These are phyloP conservation scores for Oreochromis tanganicae DNA, from an alignment of 2,113 vertebrate species.

Conservation along the genomic window DNA sequence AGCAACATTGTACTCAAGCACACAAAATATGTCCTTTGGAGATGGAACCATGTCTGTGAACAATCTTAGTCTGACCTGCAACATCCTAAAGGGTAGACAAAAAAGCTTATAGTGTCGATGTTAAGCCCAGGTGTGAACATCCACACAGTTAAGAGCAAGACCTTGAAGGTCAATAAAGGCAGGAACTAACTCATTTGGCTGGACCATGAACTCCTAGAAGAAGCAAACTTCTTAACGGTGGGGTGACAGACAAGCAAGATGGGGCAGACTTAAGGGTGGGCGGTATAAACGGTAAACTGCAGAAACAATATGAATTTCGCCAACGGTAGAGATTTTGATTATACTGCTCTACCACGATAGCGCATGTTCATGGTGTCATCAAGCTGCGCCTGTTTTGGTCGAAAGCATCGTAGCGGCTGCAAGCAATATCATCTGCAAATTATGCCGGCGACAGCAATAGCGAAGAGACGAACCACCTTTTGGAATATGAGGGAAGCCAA, in stretches of 20 bases:
- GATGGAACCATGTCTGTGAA: neutral
- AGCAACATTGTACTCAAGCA: neutral
- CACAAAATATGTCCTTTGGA: neutral
- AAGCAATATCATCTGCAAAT: too few species aligned
- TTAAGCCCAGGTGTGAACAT: neutral
- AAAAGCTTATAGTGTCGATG: neutral
- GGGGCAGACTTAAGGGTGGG: neutral
- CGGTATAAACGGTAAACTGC: too few species aligned
- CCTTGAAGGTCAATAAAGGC: neutral
- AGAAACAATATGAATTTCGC: too few species aligned
- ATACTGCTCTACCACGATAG: too few species aligned
- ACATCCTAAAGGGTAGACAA: neutral
- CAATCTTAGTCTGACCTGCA: neutral
- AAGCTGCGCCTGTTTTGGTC: too few species aligned
- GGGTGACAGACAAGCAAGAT: neutral
- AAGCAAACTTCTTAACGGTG: fast-evolving
- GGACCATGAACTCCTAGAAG: neutral
- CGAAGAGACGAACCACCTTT: too few species aligned
- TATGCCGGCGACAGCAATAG: too few species aligned
- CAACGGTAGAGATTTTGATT: too few species aligned
- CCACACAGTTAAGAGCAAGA: neutral
- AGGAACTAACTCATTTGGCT: neutral
- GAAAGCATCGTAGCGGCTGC: too few species aligned
- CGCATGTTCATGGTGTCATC: too few species aligned
- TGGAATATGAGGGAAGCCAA: too few species aligned